These are phyloP conservation scores for Falco rusticolus DNA, from an alignment of 2,797 vertebrate species.

Conservation along the genomic window DNA sequence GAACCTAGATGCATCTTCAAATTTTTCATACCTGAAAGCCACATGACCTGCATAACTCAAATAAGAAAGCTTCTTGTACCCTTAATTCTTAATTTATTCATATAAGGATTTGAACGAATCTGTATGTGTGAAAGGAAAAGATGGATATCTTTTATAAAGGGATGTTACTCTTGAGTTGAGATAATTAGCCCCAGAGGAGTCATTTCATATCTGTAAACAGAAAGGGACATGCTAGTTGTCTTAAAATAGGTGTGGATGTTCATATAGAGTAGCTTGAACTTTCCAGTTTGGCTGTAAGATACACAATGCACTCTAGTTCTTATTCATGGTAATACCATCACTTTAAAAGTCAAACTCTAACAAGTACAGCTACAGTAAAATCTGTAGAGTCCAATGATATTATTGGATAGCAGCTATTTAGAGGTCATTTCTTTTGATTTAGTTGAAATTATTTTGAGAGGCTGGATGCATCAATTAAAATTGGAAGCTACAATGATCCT, in stretches of 20 bases:
- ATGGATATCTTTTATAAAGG: neutral
- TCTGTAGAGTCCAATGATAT: conserved; percentile 4
- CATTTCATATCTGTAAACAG: conserved; percentile 47
- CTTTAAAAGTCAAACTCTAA: conserved; percentile 19
- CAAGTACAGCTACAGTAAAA: conserved; percentile 21
- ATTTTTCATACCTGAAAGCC: neutral
- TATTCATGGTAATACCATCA: conserved; percentile 53
- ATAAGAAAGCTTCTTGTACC: neutral
- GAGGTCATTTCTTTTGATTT: conserved; percentile 54
- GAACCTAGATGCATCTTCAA: neutral
- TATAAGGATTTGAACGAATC: neutral
- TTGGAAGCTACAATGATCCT: neutral
- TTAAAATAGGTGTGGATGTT: conserved; percentile 34
- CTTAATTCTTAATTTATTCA: neutral
- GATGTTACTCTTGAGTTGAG: neutral
- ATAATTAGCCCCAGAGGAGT: conserved; percentile 47
- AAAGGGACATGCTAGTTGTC: conserved; percentile 37
- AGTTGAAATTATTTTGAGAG: conserved; percentile 21
- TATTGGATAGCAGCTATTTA: conserved; percentile 51
- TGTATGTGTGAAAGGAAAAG: neutral
- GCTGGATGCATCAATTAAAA: conserved; percentile 44
- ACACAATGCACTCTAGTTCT: conserved; percentile 74
- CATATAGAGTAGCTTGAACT: neutral
- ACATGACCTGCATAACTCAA: neutral
- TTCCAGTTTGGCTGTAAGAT: conserved; percentile 37